Evolutionary conservation across 2,888 invertebrate genomes (phyloP).

Genomic region (Calameuta idolon): DNA sequence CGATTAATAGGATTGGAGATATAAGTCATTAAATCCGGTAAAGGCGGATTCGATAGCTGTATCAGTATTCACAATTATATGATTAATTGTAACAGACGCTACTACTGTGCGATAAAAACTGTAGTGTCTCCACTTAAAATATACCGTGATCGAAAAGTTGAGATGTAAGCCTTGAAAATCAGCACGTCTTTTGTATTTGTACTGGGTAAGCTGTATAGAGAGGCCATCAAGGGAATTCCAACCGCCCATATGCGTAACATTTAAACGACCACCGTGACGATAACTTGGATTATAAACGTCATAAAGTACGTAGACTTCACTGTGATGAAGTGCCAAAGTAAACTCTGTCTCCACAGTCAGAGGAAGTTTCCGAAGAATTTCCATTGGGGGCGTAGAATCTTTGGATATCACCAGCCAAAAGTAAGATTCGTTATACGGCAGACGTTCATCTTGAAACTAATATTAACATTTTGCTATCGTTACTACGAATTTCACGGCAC

Average conservation of each 20-base stretch:
- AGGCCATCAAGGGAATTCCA: conserved; percentile 43
- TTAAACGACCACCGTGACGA: conserved; percentile 47
- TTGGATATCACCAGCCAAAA: conserved; percentile 50
- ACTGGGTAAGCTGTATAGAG: conserved; percentile 39
- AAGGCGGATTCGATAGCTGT: conserved; percentile 44
- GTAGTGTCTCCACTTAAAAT: neutral
- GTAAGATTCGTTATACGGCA: conserved; percentile 53
- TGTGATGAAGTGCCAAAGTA: conserved; percentile 35
- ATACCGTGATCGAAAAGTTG: conserved; percentile 49
- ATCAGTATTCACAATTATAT: neutral
- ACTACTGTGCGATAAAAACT: neutral
- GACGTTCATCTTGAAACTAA: conserved; percentile 40
- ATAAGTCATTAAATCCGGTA: conserved; percentile 60
- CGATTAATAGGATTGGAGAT: conserved; percentile 68
- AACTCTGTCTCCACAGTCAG: conserved; percentile 51
- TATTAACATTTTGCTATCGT: neutral
- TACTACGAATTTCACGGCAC: neutral
- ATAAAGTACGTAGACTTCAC: conserved; percentile 38
- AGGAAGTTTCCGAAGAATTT: conserved; percentile 37
- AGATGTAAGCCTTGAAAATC: conserved; percentile 47
- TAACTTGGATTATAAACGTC: conserved; percentile 57
- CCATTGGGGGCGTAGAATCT: conserved; percentile 28
- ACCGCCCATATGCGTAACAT: conserved; percentile 47
- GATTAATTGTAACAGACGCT: neutral
- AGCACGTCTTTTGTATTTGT: conserved; percentile 52